These are phyloP conservation scores for Volucella bombylans DNA, from an alignment of 2,888 invertebrate genomes.

Conservation along the genomic window DNA sequence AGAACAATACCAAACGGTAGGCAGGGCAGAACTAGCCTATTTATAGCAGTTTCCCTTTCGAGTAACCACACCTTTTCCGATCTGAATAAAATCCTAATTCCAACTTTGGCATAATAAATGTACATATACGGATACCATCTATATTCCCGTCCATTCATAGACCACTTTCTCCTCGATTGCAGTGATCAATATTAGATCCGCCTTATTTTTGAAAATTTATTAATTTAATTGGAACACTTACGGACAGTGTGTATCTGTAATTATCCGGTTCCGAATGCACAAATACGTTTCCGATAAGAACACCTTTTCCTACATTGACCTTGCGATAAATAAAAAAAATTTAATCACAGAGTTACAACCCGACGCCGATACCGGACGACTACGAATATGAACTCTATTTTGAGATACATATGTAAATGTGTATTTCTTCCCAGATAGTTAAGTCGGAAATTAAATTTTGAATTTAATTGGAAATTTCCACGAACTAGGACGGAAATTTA, in stretches of 20 bases:
- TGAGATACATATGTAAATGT: conserved; percentile 63
- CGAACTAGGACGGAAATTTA: conserved; percentile 37
- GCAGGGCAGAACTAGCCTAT: conserved; percentile 63
- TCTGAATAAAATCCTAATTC: background rate
- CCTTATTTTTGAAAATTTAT: conserved; percentile 65
- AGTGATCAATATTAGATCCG: conserved; percentile 45
- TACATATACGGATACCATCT: background rate
- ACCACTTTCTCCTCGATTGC: background rate
- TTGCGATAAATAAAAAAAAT: conserved; percentile 16
- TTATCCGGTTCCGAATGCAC: conserved; percentile 46
- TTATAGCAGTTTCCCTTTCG: conserved; percentile 65
- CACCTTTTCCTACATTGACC: conserved; percentile 18
- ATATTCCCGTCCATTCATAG: conserved; percentile 16
- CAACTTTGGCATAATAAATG: conserved; percentile 52
- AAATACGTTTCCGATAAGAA: conserved; percentile 37
- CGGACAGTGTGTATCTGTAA: conserved; percentile 38
- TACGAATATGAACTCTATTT: background rate
- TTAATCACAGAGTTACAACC: conserved; percentile 52
- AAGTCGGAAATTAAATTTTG: conserved; percentile 15
- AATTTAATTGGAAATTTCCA: conserved; percentile 26
- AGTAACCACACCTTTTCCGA: conserved; percentile 46
- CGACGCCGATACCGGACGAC: conserved; percentile 3
- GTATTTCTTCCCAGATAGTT: conserved; percentile 33
- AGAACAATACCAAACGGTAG: conserved; percentile 61
- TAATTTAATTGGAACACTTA: conserved; percentile 65